Evolutionary conservation across 35 echinoderm and acorn worm genomes (phyloP).

Genomic region (Ophiothrix spiculata): DNA sequence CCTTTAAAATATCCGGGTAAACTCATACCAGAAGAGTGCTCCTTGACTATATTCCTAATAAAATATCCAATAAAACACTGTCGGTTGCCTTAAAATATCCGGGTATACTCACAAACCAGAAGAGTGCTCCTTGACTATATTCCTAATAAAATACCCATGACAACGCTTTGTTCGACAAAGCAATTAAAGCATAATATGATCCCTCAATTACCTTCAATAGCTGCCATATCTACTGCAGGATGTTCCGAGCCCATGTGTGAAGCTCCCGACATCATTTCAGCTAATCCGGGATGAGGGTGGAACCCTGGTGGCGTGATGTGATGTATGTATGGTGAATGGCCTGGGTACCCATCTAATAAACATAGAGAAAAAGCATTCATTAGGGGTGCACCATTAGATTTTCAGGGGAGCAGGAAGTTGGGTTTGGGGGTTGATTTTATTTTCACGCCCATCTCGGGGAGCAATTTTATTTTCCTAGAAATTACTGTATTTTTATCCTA

Average conservation of each 20-base stretch:
- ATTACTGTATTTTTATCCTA: too few species aligned
- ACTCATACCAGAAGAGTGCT: too few species aligned
- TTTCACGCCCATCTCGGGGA: too few species aligned
- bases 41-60: too few species aligned
- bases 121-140: neutral
- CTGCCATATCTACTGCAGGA: slow-evolving; percentile 73
- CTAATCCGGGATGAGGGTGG: slow-evolving; percentile 42
- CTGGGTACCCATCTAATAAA: neutral
- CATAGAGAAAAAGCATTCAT: neutral
- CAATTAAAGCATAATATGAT: neutral
- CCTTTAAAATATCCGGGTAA: too few species aligned
- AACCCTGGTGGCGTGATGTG: slow-evolving; percentile 11
- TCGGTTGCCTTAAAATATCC: too few species aligned
- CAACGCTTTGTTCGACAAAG: neutral
- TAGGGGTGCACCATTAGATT: too few species aligned
- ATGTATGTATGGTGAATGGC: slow-evolving; percentile 9
- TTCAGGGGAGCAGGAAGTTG: too few species aligned
- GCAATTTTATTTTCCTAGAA: too few species aligned
- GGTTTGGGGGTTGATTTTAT: too few species aligned
- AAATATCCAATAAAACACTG: too few species aligned
- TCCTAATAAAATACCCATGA: too few species aligned
- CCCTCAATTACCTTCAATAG: slow-evolving; percentile 80
- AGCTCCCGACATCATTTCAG: slow-evolving; percentile 51
- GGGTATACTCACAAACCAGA: neutral
- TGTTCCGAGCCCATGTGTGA: slow-evolving; percentile 84